A percentile compares a stretch with the other conserved stretches of the same genome.
These are phyloP conservation scores for Trilocha varians DNA, from an alignment of 2,888 invertebrate genomes.

Conservation along the genomic window DNA sequence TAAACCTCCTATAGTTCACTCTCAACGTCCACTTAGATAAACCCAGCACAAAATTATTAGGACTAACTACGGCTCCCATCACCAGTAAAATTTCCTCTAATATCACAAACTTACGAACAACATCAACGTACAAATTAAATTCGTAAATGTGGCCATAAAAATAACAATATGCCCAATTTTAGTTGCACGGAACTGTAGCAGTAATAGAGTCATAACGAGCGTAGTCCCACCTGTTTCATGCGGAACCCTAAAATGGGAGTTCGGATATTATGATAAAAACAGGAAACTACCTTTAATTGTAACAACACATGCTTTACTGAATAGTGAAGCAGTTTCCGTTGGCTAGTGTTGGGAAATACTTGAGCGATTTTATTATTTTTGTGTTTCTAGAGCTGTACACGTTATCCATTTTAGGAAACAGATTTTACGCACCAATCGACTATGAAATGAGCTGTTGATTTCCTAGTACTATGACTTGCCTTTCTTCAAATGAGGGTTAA, in stretches of 20 bases:
- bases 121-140: background rate
- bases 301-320: constrained; percentile 18
- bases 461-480: no score
- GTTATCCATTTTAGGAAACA: no score
- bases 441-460: no score
- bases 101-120: no score
- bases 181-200: constrained; percentile 8
- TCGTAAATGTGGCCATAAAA: background rate
- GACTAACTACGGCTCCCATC: background rate
- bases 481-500: no score
- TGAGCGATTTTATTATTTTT: no score
- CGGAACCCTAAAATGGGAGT: constrained; percentile 28
- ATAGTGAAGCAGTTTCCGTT: constrained; percentile 13
- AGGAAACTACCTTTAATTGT: constrained; percentile 35
- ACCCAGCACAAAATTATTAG: constrained; percentile 1
- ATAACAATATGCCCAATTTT: background rate
- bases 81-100: no score
- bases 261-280: constrained; percentile 30
- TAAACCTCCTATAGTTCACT: no score
- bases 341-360: no score
- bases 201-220: constrained; percentile 24
- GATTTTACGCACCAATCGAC: no score
- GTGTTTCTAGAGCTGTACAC: no score
- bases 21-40: no score
- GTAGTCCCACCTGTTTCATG: constrained; percentile 20